Conservation (phyloP, 2,113 vertebrate genomes). For the Proterorhinus semilunaris region DNA sequence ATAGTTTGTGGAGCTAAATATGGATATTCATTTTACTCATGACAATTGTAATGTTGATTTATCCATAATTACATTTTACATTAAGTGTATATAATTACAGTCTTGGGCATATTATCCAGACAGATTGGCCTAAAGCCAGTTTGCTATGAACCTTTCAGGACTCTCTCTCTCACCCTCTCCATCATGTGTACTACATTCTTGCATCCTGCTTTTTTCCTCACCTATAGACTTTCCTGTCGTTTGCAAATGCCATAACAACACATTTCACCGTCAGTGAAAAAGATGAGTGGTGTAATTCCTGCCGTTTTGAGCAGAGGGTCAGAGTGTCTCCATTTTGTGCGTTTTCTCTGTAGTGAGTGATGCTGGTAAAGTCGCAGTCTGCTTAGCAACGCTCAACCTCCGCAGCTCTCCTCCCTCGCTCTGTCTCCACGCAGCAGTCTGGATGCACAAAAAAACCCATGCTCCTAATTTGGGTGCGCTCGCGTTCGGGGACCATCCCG, state of each 20-base stretch:
- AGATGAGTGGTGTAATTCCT: constrained; percentile 15
- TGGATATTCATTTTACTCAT: no score
- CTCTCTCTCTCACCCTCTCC: no score
- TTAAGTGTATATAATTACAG: no score
- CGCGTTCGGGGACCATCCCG: neutral
- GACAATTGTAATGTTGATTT: no score
- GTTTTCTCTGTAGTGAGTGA: constrained; percentile 45
- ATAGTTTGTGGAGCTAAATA: no score
- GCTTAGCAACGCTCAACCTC: constrained; percentile 71
- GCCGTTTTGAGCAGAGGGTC: constrained; percentile 23
- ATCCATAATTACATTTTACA: no score
- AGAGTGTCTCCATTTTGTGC: constrained; percentile 66
- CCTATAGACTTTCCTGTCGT: neutral
- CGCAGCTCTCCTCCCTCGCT: constrained; percentile 55
- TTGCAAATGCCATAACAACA: neutral
- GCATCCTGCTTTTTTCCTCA: neutral
- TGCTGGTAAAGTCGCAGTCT: constrained; percentile 58
- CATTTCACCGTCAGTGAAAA: no score
- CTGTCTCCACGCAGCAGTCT: constrained; percentile 52
- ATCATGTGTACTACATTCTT: neutral
- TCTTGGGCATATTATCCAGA: no score
- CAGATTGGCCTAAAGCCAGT: no score
- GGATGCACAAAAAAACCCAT: constrained; percentile 17
- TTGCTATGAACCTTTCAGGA: no score
- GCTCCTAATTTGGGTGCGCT: neutral